Base-by-base conservation (phyloP, 2,888 invertebrate species). In the Notodonta dromedarius region DNA sequence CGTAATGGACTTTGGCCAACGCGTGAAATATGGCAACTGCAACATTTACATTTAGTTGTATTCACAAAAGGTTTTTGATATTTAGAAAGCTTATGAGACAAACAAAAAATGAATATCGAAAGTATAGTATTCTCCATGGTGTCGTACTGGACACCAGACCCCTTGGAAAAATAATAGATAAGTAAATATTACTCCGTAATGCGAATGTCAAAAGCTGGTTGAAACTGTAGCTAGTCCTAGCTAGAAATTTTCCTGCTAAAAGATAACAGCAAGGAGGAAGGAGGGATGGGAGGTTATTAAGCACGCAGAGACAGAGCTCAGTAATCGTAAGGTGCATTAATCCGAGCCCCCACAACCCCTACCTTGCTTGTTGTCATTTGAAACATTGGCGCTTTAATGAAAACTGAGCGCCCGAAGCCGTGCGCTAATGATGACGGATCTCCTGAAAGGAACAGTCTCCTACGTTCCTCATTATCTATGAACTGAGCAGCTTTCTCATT, bases 391-490 rank as follows among this genome's bases (percentile, higher is more conserved):
- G 85, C 90, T 86, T 86, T 88, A 91, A 90, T 91, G 91, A 91
- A 90, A 90, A 86, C 87, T 77, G 81, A 74, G 72, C 80, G 88
- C 90, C 88, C 76, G 82, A 75, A 90, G 90, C 87, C 76, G 73
- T 80, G 76, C 86, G 75, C 88, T 92, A 91, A 92, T 91, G 91
- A 93, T 88, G 89, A 89, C 89, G 86, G 87, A 89, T 89, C 85
- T 83, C 69, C 80, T 87, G 87, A 90, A 90, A 89, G 87, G 87
- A 86, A 81, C 83, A 79, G 78, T 80, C 83, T 84, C 77, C 81
- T 79, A 79, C 84, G 71, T 80, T 78, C 78, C 88, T 90, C 91
- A 89, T 91, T 91, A 91, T 89, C 84, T 85, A 83, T 80, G 82
- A 87, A 84, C 83, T 79, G 65, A 71, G 74, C 85, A 85, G 76